A percentile compares a stretch with the other conserved stretches of the same genome.
Evolutionary conservation across 2,797 vertebrate species (phyloP).

Genomic region (Cottoperca gobio): DNA sequence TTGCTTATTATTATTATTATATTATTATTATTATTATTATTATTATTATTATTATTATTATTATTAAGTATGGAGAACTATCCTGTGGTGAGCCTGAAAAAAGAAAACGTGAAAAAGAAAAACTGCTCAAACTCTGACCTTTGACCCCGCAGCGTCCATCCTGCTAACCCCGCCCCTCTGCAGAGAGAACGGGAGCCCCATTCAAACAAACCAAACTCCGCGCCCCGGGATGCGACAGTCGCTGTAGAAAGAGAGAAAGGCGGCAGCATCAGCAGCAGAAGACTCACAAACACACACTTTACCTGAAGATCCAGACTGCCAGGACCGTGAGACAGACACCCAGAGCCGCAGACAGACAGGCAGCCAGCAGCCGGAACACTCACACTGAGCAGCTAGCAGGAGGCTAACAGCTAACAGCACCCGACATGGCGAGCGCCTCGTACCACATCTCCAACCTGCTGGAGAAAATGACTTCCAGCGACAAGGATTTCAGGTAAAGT

Average conservation of each 20-base stretch:
- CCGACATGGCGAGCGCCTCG: conserved; percentile 96
- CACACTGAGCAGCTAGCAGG: conserved; percentile 77
- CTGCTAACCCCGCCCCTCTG: conserved; percentile 84
- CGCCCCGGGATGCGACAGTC: conserved; percentile 80
- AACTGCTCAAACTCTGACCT: conserved; percentile 43
- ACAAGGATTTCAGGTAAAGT: conserved; percentile 95
- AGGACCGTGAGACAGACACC: conserved; percentile 25
- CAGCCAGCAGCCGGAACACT: conserved; percentile 46
- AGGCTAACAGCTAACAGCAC: conserved; percentile 79
- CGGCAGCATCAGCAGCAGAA: conserved; percentile 42
- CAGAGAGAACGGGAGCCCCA: conserved; percentile 84
- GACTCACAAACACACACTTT: conserved; percentile 8
- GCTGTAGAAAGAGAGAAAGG: conserved; percentile 54
- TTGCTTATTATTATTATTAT: too few species aligned
- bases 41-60: too few species aligned
- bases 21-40: too few species aligned
- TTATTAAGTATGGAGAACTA: too few species aligned
- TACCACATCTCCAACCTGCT: conserved; percentile 98
- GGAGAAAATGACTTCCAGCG: conserved; percentile 98
- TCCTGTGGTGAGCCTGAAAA: too few species aligned
- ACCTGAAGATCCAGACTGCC: not conserved
- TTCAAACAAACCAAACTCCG: conserved; percentile 83
- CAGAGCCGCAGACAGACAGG: conserved; percentile 19
- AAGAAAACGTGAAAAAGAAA: not conserved
- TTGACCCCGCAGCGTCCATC: conserved; percentile 59